Evolutionary conservation across 2,797 vertebrate genomes (phyloP), one percentile per base, ranked within the genome.

Genomic region (Cynopterus sphinx): DNA sequence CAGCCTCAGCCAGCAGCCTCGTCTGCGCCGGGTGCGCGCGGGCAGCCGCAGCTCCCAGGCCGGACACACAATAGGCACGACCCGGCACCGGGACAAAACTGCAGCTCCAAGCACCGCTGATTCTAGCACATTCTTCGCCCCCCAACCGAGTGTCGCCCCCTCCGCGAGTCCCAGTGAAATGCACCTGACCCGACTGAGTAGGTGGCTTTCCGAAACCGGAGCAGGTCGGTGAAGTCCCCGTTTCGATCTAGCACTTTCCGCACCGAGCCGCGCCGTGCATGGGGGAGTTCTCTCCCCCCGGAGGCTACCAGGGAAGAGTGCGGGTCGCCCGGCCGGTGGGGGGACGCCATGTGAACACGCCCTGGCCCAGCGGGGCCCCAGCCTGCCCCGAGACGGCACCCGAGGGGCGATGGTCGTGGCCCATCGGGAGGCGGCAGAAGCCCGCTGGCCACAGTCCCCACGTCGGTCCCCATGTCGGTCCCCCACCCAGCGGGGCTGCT

Each of bases 181-280:
- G 1, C 33, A 75, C 68, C 68, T 59, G 67, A 95, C 33, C 33
- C 33, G 33, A 33, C 33, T 33, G 33, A 59, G 19, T 43, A 28
- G 39, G 22, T 61, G 51, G 82, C 55, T 86, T 74, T 91, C 46
- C 67, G 55, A 87, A 94, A 53, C 21, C 24, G 68, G 83, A 90
- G 83, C 49, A 89, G 59, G 75, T 82, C 59, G 33, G 24, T 11
- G 51, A 70, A 74, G 49, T 22, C 9, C 59, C 49, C n/a, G 4
- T 79, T 88, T 91, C 75, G 75, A 81, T 59, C 63, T 70, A 85
- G 43, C 71, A 77, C 71, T 77, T 91, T 89, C 61, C 81, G 55
- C 46, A 81, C 36, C 86, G 53, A 51, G 21, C 41, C 81, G 43
- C 41, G 26, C 83, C 53, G 43, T 49, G 79, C 59, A 36, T 46